Evolutionary conservation across 2,888 invertebrate genomes (phyloP), one percentile per base, ranked within the genome.

Genomic region (Drosophila yooni): DNA sequence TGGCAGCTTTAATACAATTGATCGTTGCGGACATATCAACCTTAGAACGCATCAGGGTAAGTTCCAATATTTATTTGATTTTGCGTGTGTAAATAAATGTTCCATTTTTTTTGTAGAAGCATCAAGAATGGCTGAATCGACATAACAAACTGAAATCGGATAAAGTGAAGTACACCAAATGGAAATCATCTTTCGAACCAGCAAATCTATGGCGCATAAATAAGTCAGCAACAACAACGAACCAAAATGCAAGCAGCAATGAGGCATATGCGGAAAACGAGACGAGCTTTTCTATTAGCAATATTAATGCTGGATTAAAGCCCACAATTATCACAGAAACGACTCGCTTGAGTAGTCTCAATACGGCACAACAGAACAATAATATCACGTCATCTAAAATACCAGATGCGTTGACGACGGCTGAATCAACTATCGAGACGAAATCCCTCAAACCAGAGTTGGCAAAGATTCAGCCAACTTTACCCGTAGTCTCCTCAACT

Each of bases 71-170:
- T 15, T 25, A 25, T 15, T 13, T 54, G 11, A 18, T 27, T 27
- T 13, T 46, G 46, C 15, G 15, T 18, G 25, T 46, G 43, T 3
- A 18, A 7, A 15, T 25, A 11, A 34, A 15, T 27, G 21, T 31
- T 3, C 1, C 0, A 38, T 29, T 31, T 29, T 29, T 18, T 31
- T 53, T 62, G 18, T 29, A 93, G 93, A 92, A 93, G 89, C 93
- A 93, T 79, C 91, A 92, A 85, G 92, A 93, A 76, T 93, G 93
- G 93, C 81, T 93, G n/a, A 87, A 84, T 62, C 85, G 87, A 60
- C 91, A 92, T 7, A 89, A 83, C 56, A 78, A 89, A 74, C 70
- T 76, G 54, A 79, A 91, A 77, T 31, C 72, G 50, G 73, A 80
- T 36, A 74, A 70, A 43, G 57, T 29, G 0, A 74, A 73, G n/a